Base-by-base conservation (phyloP, 2,113 vertebrate species). In the Rhinopomastus cyanomelas region DNA sequence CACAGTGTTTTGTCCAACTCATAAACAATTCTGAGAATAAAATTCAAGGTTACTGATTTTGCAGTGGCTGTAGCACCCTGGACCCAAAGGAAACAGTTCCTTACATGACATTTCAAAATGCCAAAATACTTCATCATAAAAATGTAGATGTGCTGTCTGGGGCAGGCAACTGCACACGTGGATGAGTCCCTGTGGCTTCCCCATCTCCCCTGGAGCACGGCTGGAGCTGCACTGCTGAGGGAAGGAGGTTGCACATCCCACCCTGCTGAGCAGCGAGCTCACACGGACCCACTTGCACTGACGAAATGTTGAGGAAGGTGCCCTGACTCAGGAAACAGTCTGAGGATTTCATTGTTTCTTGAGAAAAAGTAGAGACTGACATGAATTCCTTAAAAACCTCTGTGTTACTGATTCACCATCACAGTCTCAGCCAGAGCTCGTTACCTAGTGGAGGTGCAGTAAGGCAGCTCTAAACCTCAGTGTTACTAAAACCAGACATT, bases 91-190 rank as follows among this genome's bases (percentile, higher is more conserved):
- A 64, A 49, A 37, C 15, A 22, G 22, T 29, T 37, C 2, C 53
- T 36, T 81, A 4, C 22, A 7, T 20, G 32, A 73, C 26, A 30
- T 32, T 37, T 53, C 29, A 53, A 37, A 91, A 85, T 53, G 49
- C 12, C 48, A 72, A 32, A 67, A 29, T 11, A 17, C 21, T 32
- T 67, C 26, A 37, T 67, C 53, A 16, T 5, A 4, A 39, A 51
- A 29, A 19, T 9, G 3, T 23, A 27, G 34, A 18, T 7, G 2
- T 49, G 34, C 21, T 37, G 26, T 23, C 11, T 32, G 44, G 49
- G 48, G 7, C 10, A 11, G 1, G 2, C 27, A 25, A 4, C 15
- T 23, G 39, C 6, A 12, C 6, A 12, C 0, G 14, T 25, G 30
- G 46, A 14, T 17, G 21, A 39, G 5, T 60, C 32, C 5, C 51